Base-by-base conservation (phyloP, 2,888 invertebrate species). In the Limenitis camilla region DNA sequence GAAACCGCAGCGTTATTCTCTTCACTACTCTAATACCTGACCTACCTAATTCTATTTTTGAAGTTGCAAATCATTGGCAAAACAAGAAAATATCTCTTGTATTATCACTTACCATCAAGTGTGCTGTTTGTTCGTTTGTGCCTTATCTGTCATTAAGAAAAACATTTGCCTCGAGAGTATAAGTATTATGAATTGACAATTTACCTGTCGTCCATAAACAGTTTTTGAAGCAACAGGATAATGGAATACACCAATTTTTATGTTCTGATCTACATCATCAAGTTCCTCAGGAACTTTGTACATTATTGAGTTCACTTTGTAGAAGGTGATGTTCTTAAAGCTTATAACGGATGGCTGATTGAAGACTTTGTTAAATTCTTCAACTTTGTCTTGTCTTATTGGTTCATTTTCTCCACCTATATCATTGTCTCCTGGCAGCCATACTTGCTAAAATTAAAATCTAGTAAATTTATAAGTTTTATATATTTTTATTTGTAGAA, bases 381-480 rank as follows among this genome's bases (percentile, higher is more conserved):
- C 76, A 5, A 93, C 72, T 81, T 95, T 95, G n/a, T 90, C 77
- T 42, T 84, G 78, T 28, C 90, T 91, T 38, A 95, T 90, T 38
- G 90, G 89, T 65, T 93, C 92, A 55, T 90, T 92, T 81, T 99
- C 98, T 8, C 99, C 98, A 5, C 98, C 98, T 53, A 99, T 95
- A 72, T 99, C 99, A 80, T 99, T 99, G 76, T 99, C 99, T 5
- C 99, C 98, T 27, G 98, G 96, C 57, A 98, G 78, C 89, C 94
- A 97, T 47, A 98, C 88, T 79, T 91, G 90, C 93, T 94, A 77
- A 19, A 19, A 19, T 19, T 2, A 19, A 19, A 19, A 19, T 19
- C 19, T 19, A 19, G 19, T 19, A n/a, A n/a, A n/a, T n/a, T n/a
- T n/a, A n/a, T n/a, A n/a, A n/a, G n/a, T n/a, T n/a, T n/a, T n/a